Evolutionary conservation across 2,888 invertebrate species (phyloP), one percentile per base, ranked within the genome.

Genomic region (Apomyelois bistriatella): DNA sequence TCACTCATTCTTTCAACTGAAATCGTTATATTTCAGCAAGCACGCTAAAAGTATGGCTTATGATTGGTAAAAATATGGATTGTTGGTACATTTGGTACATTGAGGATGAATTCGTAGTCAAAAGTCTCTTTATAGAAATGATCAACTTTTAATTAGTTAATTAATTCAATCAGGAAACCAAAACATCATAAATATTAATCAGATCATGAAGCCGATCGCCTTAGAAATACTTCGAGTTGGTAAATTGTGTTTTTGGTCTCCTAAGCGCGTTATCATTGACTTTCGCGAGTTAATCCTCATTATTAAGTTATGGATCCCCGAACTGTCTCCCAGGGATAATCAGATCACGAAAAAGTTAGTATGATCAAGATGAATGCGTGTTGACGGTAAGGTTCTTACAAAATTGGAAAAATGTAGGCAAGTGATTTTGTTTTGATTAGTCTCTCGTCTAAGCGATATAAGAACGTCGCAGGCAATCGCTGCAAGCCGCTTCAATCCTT

Each of bases 261-360:
- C 35, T 48, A 48, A 48, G 48, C 38, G 48, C 22, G 48, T 48
- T 38, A 38, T 28, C 48, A 48, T 48, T 38, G 22, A 48, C 38
- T 48, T 40, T 16, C 16, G 38, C 7, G 16, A 40, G 40, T 40
- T 40, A 40, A 40, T 40, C 40, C 40, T 22, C 17, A 12, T 16
- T 37, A 48, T 36, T 22, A 38, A 8, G 38, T 48, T 48, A 48
- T 2, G 17, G 10, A 10, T 9, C 38, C 15, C 13, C 15, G 16
- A 32, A 17, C 28, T 28, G 38, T 38, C 48, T 16, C 40, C 40
- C 17, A 22, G 8, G 7, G 22, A 36, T 48, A 48, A 48, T 48
- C 48, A 28, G 38, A 48, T 48, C 48, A 48, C 13, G 12, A 48
- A 52, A 37, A 40, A 53, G 53, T 48, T 48, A 53, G 22, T 32